A percentile compares a stretch with the other conserved stretches of the same genome.
Evolutionary conservation across 2,113 vertebrate species (phyloP).

Genomic region (Gorsachius goisagi): DNA sequence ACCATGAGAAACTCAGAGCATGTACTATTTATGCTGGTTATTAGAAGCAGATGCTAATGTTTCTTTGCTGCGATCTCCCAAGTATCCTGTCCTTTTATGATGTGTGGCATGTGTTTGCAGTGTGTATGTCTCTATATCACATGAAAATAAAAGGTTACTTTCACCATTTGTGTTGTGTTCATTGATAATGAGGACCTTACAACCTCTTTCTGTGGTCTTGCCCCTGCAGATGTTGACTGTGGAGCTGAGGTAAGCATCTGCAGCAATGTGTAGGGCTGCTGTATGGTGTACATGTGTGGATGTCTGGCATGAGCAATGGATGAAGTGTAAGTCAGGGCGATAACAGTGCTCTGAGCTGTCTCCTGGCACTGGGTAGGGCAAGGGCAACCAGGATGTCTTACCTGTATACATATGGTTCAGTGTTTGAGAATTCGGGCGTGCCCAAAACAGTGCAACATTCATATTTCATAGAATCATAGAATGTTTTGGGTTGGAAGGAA

Average conservation of each 20-base stretch:
- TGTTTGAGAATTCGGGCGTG: neutral
- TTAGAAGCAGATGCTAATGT: constrained; percentile 67
- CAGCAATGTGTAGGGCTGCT: neutral
- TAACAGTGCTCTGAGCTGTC: neutral
- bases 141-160: constrained; percentile 76
- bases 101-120: constrained; percentile 74
- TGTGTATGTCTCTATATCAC: constrained; percentile 65
- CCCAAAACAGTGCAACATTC: neutral
- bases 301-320: constrained; percentile 15
- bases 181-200: constrained; percentile 72
- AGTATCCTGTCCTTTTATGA: constrained; percentile 74
- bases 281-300: constrained; percentile 55
- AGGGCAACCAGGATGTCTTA: neutral
- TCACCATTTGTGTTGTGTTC: constrained; percentile 75
- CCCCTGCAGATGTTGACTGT: constrained; percentile 63
- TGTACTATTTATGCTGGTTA: constrained; percentile 60
- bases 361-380: neutral
- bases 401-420: neutral
- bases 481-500: too few relatives aligned
- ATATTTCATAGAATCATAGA: neutral
- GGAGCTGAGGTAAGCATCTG: constrained; percentile 67
- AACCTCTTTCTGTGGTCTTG: constrained; percentile 62
- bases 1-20: constrained; percentile 61
- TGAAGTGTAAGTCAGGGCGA: neutral
- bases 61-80: constrained; percentile 65